Evolutionary conservation across 2,797 vertebrate species (phyloP).

Genomic region (Urophycis tenuis): DNA sequence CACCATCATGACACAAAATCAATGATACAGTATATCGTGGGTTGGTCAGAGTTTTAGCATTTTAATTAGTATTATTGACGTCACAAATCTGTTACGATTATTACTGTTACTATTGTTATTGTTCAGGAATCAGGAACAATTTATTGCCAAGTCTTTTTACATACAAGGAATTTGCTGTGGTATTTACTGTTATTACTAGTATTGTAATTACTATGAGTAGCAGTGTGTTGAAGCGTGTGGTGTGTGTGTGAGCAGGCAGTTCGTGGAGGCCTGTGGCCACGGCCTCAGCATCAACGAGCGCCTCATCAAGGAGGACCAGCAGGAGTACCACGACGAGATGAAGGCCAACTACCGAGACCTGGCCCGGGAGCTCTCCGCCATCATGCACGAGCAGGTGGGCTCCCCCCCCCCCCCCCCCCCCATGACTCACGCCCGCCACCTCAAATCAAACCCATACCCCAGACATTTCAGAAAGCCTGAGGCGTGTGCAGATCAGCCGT

Average conservation of each 20-base stretch:
- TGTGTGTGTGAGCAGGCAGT: slow-evolving; percentile 74
- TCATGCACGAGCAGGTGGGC: slow-evolving; percentile 91
- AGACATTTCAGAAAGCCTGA: too few species aligned
- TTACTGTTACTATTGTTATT: too few species aligned
- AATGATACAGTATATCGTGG: neutral
- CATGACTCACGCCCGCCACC: too few species aligned
- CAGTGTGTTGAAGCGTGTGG: too few species aligned
- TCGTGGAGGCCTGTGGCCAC: slow-evolving; percentile 95
- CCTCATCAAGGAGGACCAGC: slow-evolving; percentile 94
- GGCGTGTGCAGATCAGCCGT: too few species aligned
- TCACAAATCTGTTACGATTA: too few species aligned
- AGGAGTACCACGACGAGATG: slow-evolving; percentile 98
- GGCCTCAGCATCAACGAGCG: slow-evolving; percentile 87
- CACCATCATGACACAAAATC: neutral
- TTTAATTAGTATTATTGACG: neutral
- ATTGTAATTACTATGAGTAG: neutral
- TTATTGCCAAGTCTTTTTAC: too few species aligned
- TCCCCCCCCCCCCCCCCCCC: too few species aligned
- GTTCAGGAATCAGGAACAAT: too few species aligned
- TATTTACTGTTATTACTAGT: too few species aligned
- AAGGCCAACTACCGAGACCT: slow-evolving; percentile 94
- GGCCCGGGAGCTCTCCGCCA: slow-evolving; percentile 89
- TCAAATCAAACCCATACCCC: too few species aligned
- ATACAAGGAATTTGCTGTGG: too few species aligned
- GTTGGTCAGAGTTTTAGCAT: neutral